phyloP scores from a whole-genome alignment of 2,888 invertebrate genomes.

The Pseudococcus longispinus region DNA sequence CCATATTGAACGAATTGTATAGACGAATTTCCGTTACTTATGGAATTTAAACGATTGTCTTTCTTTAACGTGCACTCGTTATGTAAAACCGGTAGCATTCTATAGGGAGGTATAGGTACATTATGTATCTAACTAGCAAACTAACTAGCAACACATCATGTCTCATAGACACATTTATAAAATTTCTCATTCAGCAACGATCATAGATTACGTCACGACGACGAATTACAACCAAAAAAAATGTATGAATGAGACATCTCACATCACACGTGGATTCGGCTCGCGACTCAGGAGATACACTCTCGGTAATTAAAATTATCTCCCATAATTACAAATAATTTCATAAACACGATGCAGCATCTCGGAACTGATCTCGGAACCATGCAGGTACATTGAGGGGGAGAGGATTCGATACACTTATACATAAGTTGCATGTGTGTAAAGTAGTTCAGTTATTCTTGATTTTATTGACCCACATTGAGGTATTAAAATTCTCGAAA shows the following conservation, averaged over 20 bases:
- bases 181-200: neutral
- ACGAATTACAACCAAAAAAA: neutral
- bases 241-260: neutral
- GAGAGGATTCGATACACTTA: neutral
- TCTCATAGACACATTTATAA: neutral
- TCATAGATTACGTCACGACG: neutral
- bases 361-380: conserved; percentile 11
- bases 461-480: conserved; percentile 18
- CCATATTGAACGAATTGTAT: conserved; percentile 31
- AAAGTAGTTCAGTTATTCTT: conserved; percentile 20
- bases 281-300: neutral
- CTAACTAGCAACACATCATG: neutral
- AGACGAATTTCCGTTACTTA: conserved; percentile 22
- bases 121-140: neutral
- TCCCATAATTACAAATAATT: neutral
- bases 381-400: no score
- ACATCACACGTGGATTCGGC: neutral
- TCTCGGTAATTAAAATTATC: neutral
- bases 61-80: neutral
- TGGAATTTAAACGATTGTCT: conserved; percentile 10
- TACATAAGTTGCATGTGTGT: neutral
- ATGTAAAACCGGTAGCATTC: conserved; percentile 14
- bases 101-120: neutral
- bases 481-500: conserved; percentile 24
- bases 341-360: neutral